Evolutionary conservation across 2,797 vertebrate species (phyloP).

Genomic region (Gallinago solitaria): DNA sequence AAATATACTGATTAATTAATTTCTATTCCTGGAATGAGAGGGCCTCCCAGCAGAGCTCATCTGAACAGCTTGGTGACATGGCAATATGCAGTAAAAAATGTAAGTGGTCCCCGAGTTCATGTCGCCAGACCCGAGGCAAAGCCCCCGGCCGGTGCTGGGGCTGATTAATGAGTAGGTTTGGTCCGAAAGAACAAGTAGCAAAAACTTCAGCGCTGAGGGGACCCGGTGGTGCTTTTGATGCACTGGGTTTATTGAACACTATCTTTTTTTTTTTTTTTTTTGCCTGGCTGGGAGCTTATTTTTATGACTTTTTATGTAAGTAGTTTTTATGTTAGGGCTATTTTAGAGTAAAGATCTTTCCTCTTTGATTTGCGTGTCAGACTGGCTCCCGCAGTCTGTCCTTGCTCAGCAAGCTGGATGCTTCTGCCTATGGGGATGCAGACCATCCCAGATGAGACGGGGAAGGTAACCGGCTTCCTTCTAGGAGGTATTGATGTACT

Average conservation of each 20-base stretch:
- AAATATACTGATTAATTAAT: conserved; percentile 78
- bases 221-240: background rate
- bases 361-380: background rate
- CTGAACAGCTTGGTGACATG: conserved; percentile 51
- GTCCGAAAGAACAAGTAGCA: background rate
- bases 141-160: background rate
- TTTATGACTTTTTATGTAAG: background rate
- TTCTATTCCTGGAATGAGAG: conserved; percentile 74
- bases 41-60: conserved; percentile 59
- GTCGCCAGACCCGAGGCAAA: background rate
- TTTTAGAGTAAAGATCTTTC: background rate
- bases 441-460: background rate
- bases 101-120: conserved; percentile 1
- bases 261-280: background rate
- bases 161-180: background rate
- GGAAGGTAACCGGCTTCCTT: background rate
- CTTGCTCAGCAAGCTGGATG: background rate
- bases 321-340: background rate
- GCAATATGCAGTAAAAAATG: background rate
- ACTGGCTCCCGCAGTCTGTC: background rate
- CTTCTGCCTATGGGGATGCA: background rate
- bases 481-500: background rate
- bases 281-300: background rate
- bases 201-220: background rate
- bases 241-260: background rate